Conservation (phyloP, 2,113 vertebrate genomes). For the Sebastes schlegelii region DNA sequence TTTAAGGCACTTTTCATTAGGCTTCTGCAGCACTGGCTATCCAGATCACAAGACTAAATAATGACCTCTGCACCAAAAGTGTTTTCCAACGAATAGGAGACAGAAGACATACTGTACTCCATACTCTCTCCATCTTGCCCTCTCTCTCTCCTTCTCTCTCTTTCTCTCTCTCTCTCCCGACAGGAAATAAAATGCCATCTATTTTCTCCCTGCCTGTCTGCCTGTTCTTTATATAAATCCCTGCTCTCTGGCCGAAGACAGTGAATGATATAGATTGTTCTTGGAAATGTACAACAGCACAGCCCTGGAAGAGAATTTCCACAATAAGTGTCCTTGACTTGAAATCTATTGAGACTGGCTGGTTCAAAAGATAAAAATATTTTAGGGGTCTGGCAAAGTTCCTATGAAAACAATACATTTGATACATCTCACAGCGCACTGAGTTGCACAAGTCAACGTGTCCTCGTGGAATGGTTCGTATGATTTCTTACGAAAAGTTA, state of each 20-base stretch:
- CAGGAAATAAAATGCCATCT: slow-evolving; percentile 76
- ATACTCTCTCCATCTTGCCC: slow-evolving; percentile 52
- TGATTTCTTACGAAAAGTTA: too few species aligned
- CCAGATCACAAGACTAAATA: slow-evolving; percentile 79
- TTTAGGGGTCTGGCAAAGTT: slow-evolving; percentile 49
- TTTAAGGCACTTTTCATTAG: slow-evolving; percentile 81
- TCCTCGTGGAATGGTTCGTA: too few species aligned
- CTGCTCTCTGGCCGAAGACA: slow-evolving; percentile 66
- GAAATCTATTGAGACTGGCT: slow-evolving; percentile 57
- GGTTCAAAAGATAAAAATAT: slow-evolving; percentile 47
- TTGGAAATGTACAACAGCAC: slow-evolving; percentile 69
- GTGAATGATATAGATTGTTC: slow-evolving; percentile 77
- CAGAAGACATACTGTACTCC: slow-evolving; percentile 68
- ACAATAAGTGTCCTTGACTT: slow-evolving; percentile 69
- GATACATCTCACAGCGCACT: slow-evolving; percentile 16
- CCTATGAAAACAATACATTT: slow-evolving; percentile 25
- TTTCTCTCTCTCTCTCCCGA: slow-evolving; percentile 42
- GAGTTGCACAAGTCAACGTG: neutral
- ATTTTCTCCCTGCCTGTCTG: slow-evolving; percentile 69
- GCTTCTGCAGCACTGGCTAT: slow-evolving; percentile 71
- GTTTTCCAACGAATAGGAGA: slow-evolving; percentile 57
- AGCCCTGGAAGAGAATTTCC: slow-evolving; percentile 56
- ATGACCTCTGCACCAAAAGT: slow-evolving; percentile 76
- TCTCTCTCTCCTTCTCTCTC: slow-evolving; percentile 32
- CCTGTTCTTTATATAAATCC: slow-evolving; percentile 74